Evolutionary conservation across 2,888 invertebrate species (phyloP).

Genomic region (Polietes domitor): DNA sequence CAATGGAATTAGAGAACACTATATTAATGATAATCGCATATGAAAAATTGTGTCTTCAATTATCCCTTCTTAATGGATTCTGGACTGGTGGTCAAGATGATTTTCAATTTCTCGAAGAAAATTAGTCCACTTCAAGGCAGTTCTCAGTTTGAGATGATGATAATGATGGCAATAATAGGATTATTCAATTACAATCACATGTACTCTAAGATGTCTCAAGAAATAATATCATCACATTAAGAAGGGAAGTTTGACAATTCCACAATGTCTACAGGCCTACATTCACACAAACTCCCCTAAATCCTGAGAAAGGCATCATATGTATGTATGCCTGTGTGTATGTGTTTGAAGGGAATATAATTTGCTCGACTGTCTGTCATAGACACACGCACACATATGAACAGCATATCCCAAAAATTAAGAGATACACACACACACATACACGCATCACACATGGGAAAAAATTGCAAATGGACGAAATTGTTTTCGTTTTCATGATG

Average conservation of each 20-base stretch:
- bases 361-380: slow-evolving; percentile 25
- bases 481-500: slow-evolving; percentile 34
- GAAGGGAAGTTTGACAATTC: background rate
- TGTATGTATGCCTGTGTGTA: background rate
- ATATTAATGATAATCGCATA: too few species aligned
- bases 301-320: background rate
- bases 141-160: background rate
- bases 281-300: background rate
- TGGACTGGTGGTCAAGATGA: slow-evolving; percentile 74
- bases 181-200: slow-evolving; percentile 1
- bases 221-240: background rate
- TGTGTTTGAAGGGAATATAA: slow-evolving; percentile 12
- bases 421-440: background rate
- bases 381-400: slow-evolving; percentile 1
- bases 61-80: too few species aligned
- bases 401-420: slow-evolving; percentile 16
- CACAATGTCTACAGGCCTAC: background rate
- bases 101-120: slow-evolving; percentile 57
- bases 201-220: background rate
- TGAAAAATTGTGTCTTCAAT: too few species aligned
- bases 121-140: background rate
- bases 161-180: slow-evolving; percentile 37
- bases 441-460: background rate
- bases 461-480: slow-evolving; percentile 42
- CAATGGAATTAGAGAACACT: too few species aligned